Evolutionary conservation across 1,140 invertebrate species (phyloP).

Genomic region (Ceratoteleas bidentatus): DNA sequence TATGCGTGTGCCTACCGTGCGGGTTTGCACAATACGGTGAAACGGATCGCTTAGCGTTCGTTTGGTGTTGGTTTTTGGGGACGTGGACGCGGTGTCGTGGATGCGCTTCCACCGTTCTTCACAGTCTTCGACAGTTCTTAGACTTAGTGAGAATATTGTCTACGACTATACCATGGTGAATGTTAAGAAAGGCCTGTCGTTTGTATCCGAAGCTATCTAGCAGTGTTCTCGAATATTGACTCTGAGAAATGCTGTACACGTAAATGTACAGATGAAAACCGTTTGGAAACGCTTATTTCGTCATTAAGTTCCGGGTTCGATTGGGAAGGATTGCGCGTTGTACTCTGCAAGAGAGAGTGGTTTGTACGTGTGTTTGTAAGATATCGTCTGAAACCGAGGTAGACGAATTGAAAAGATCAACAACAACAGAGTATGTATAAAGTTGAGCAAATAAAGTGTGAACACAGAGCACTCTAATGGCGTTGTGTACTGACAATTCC

Average conservation of each 20-base stretch:
- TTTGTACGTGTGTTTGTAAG: slow-evolving; percentile 51
- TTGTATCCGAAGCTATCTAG: slow-evolving; percentile 48
- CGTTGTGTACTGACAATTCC: slow-evolving; percentile 56
- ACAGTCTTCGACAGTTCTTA: slow-evolving; percentile 32
- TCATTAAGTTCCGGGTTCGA: slow-evolving; percentile 30
- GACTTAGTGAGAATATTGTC: slow-evolving; percentile 52
- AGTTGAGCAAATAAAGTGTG: slow-evolving; percentile 49
- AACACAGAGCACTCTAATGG: slow-evolving; percentile 19
- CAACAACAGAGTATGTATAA: slow-evolving; percentile 17
- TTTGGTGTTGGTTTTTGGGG: neutral
- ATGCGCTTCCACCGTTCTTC: neutral
- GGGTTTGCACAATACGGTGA: neutral
- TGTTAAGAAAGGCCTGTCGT: slow-evolving; percentile 37
- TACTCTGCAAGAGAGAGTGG: slow-evolving; percentile 56
- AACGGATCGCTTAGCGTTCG: neutral
- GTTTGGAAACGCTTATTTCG: slow-evolving; percentile 58
- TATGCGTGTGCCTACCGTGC: neutral
- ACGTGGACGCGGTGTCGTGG: neutral
- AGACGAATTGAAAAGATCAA: slow-evolving; percentile 12
- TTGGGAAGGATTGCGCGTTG: slow-evolving; percentile 61
- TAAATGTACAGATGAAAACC: slow-evolving; percentile 19
- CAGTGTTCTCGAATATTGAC: slow-evolving; percentile 52
- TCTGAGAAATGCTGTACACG: slow-evolving; percentile 14
- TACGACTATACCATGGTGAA: slow-evolving; percentile 36
- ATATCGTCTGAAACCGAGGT: slow-evolving; percentile 47